These are phyloP conservation scores for Apocheima hispidaria DNA, from an alignment of 2,888 invertebrate species.

Conservation along the genomic window DNA sequence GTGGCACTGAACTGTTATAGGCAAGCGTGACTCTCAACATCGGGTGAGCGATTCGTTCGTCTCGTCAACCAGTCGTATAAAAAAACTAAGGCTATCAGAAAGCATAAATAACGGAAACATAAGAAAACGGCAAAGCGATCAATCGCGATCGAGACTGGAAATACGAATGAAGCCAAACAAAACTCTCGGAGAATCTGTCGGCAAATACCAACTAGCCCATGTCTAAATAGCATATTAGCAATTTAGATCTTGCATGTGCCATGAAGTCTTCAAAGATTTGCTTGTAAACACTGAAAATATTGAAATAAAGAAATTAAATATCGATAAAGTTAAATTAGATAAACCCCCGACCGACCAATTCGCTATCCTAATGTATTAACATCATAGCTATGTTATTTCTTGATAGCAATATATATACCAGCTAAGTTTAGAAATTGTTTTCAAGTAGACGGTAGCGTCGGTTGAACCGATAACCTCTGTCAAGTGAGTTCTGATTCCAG, in stretches of 20 bases:
- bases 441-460: not conserved
- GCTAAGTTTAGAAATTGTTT: conserved; percentile 12
- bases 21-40: no score
- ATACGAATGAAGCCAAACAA: conserved; percentile 38
- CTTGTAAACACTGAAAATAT: conserved; percentile 60
- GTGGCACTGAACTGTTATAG: no score
- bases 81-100: conserved; percentile 12
- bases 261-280: conserved; percentile 52
- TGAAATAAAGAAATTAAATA: conserved; percentile 40
- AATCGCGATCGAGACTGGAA: conserved; percentile 10
- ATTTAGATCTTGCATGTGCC: conserved; percentile 50
- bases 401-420: not conserved
- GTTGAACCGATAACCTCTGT: conserved; percentile 61
- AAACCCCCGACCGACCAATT: no score
- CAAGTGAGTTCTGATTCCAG: conserved; percentile 66
- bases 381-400: no score
- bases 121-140: not conserved
- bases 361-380: no score
- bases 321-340: no score
- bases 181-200: conserved; percentile 43
- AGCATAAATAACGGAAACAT: not conserved
- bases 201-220: conserved; percentile 65
- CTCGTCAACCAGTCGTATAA: no score
- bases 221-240: conserved; percentile 56
- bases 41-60: no score